Percentiles rank a stretch among this genome's conserved stretches.
phyloP scores from a whole-genome alignment of 1,140 invertebrate genomes.

The Drosophila setifemur region DNA sequence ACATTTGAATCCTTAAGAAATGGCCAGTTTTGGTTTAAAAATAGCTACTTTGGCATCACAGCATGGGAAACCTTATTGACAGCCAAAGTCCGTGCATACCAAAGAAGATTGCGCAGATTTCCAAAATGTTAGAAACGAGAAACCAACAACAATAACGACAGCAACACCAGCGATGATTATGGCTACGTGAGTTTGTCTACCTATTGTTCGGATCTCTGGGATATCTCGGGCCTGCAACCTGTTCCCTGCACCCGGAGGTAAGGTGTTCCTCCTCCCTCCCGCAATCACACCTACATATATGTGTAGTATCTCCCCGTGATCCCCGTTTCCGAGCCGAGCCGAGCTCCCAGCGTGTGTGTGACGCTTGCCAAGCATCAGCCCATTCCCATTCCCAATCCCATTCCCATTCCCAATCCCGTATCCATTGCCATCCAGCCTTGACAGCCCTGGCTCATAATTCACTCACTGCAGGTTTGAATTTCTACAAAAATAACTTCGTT shows the following conservation, averaged over 20 bases:
- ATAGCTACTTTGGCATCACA: background rate
- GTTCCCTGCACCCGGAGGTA: conserved; percentile 62
- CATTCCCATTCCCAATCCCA: conserved; percentile 10
- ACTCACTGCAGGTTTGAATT: conserved; percentile 79
- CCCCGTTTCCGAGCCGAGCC: conserved; percentile 18
- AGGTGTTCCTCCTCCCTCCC: conserved; percentile 62
- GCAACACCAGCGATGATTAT: conserved; percentile 43
- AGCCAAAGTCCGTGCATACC: conserved; percentile 60
- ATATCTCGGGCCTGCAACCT: conserved; percentile 55
- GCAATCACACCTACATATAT: conserved; percentile 60
- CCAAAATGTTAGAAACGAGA: conserved; percentile 67
- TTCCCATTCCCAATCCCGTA: conserved; percentile 10
- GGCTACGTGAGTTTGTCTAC: conserved; percentile 73
- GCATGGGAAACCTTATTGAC: conserved; percentile 47
- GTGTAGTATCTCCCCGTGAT: conserved; percentile 8
- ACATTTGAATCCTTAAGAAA: too few species aligned
- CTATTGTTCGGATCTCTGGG: conserved; percentile 55
- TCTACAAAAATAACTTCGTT: conserved; percentile 77
- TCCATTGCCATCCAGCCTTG: conserved; percentile 70
- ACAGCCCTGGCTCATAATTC: conserved; percentile 74
- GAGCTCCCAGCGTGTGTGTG: conserved; percentile 66
- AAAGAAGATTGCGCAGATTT: conserved; percentile 76
- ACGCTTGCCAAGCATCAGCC: conserved; percentile 51
- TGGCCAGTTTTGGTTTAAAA: background rate
- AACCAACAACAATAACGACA: too few species aligned